These are phyloP conservation scores for Tricholaema leucomelas DNA, from an alignment of 2,113 vertebrate species.

Conservation along the genomic window DNA sequence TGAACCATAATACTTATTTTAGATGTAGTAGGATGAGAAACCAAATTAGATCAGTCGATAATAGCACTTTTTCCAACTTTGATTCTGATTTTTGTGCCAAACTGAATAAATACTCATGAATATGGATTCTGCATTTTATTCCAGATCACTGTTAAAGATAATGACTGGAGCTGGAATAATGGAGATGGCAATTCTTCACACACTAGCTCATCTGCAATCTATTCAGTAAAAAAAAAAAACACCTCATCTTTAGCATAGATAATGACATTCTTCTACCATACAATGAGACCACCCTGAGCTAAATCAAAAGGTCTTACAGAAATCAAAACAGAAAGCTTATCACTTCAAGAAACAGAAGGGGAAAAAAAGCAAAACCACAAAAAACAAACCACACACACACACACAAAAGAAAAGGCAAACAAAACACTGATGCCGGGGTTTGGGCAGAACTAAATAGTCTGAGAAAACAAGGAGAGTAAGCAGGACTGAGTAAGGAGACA, in stretches of 20 bases:
- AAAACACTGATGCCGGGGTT: too few relatives aligned
- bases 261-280: not conserved
- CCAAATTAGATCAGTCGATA: not conserved
- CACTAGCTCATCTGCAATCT: not conserved
- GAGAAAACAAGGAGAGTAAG: too few relatives aligned
- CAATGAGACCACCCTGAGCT: not conserved
- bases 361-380: too few relatives aligned
- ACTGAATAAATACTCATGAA: not conserved
- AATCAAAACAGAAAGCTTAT: not conserved
- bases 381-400: too few relatives aligned
- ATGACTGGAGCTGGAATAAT: not conserved
- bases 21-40: not conserved
- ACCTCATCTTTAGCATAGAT: not conserved
- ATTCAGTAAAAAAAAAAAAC: not conserved
- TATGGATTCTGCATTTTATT: constrained; percentile 21
- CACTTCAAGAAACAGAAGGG: not conserved
- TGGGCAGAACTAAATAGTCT: too few relatives aligned
- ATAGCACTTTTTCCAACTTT: not conserved
- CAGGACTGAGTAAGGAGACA: too few relatives aligned
- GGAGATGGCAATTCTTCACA: not conserved
- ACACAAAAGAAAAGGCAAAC: too few relatives aligned
- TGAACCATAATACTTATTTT: too few relatives aligned
- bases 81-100: not conserved
- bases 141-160: constrained; percentile 7
- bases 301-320: not conserved